Conservation (phyloP, 2,113 vertebrate species). For the Colistium nudipinnis region DNA sequence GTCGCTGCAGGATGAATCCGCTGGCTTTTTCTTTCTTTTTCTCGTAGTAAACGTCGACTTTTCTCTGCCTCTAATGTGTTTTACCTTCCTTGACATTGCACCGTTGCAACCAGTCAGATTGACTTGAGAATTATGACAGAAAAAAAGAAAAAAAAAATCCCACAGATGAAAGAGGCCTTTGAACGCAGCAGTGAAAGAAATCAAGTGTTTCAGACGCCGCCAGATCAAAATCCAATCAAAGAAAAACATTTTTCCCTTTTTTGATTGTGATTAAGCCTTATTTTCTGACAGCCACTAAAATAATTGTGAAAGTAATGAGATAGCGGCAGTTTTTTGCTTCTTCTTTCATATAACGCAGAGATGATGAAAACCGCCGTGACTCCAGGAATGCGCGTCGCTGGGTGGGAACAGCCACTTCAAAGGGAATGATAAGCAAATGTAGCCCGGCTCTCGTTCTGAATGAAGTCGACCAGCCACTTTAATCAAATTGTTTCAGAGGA, state of each 20-base stretch:
- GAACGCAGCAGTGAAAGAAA: conserved; percentile 68
- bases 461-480: conserved; percentile 72
- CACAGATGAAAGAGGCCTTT: conserved; percentile 76
- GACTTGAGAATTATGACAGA: conserved; percentile 69
- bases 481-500: conserved; percentile 77
- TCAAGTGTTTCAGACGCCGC: conserved; percentile 63
- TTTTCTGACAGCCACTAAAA: conserved; percentile 76
- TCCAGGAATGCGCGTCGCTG: conserved; percentile 62
- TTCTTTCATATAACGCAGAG: conserved; percentile 63
- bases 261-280: conserved; percentile 72
- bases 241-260: conserved; percentile 71
- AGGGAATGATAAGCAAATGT: conserved; percentile 73
- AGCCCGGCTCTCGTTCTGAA: conserved; percentile 70
- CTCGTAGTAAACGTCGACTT: conserved; percentile 57
- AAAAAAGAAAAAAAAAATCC: conserved; percentile 70
- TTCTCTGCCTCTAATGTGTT: conserved; percentile 64
- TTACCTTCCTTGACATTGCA: conserved; percentile 65
- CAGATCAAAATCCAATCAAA: conserved; percentile 77
- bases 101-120: conserved; percentile 59
- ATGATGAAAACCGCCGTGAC: conserved; percentile 72
- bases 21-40: conserved; percentile 52
- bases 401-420: conserved; percentile 70
- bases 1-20: conserved; percentile 52
- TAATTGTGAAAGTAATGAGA: conserved; percentile 77
- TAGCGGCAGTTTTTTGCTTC: conserved; percentile 42